Conservation (phyloP, 2,113 vertebrate species). For the Terrapene triunguis region DNA sequence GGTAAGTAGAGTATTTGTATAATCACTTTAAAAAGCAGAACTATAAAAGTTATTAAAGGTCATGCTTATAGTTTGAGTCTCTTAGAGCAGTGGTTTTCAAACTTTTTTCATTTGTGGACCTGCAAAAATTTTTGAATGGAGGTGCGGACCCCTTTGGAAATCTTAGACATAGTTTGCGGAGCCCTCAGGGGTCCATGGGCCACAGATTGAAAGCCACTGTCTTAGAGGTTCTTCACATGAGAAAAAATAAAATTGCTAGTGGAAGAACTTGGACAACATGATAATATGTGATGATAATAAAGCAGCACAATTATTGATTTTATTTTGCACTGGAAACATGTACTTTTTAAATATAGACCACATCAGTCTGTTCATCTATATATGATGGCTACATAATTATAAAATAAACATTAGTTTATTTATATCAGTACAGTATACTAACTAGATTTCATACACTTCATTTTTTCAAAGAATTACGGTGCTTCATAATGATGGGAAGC, state of each 20-base stretch:
- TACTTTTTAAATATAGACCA: background rate
- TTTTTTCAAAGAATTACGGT: conserved; percentile 65
- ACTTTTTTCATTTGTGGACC: background rate
- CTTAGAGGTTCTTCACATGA: background rate
- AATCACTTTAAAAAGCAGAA: background rate
- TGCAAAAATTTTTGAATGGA: background rate
- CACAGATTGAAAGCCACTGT: background rate
- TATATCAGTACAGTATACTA: background rate
- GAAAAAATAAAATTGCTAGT: background rate
- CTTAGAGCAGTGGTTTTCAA: background rate
- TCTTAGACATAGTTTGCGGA: background rate
- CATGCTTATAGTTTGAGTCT: background rate
- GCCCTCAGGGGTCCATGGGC: background rate
- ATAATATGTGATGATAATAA: conserved; percentile 51
- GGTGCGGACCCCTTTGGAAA: background rate
- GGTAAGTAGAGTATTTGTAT: background rate
- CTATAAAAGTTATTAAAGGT: background rate
- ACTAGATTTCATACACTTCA: conserved; percentile 60
- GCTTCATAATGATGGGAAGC: conserved; percentile 70
- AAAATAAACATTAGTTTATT: background rate
- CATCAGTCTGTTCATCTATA: background rate
- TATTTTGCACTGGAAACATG: conserved; percentile 44
- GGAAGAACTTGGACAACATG: background rate
- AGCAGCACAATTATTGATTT: conserved; percentile 55
- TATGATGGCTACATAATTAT: background rate